Conservation (phyloP, 2,888 invertebrate genomes). For the Heteromyza rotundicornis region DNA sequence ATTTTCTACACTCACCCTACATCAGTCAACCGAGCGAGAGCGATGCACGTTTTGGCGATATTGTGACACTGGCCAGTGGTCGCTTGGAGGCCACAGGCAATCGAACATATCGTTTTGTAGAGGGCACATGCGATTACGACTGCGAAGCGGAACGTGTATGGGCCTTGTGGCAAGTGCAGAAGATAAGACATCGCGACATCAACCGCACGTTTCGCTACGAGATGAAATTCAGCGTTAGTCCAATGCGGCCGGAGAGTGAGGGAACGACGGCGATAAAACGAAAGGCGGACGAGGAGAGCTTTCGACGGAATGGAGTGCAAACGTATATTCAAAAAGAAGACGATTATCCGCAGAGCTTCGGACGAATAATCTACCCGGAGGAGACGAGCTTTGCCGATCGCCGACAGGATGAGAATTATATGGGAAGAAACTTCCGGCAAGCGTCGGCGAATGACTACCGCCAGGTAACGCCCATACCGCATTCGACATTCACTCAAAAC, state of each 20-base stretch:
- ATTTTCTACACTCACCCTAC: slow-evolving; percentile 51
- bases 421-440: slow-evolving; percentile 30
- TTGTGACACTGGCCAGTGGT: slow-evolving; percentile 71
- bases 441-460: slow-evolving; percentile 18
- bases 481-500: slow-evolving; percentile 47
- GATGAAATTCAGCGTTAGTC: slow-evolving; percentile 72
- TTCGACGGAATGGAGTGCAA: slow-evolving; percentile 32
- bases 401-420: slow-evolving; percentile 34
- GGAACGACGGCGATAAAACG: slow-evolving; percentile 58
- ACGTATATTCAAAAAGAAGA: slow-evolving; percentile 70
- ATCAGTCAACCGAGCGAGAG: slow-evolving; percentile 31
- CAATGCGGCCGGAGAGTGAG: slow-evolving; percentile 37
- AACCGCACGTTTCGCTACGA: slow-evolving; percentile 68
- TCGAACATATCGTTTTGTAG: slow-evolving; percentile 67
- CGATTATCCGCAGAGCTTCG: slow-evolving; percentile 59
- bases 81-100: slow-evolving; percentile 65
- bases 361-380: slow-evolving; percentile 37
- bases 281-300: slow-evolving; percentile 11
- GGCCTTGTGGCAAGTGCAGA: slow-evolving; percentile 74
- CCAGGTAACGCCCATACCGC: slow-evolving; percentile 36
- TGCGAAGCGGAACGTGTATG: slow-evolving; percentile 61
- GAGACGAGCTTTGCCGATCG: slow-evolving; percentile 40
- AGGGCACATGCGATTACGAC: slow-evolving; percentile 50
- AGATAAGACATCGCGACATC: slow-evolving; percentile 70
- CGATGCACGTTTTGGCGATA: slow-evolving; percentile 66